These are phyloP conservation scores for Congeria kusceri DNA, from an alignment of 2,888 invertebrate species.

Conservation along the genomic window DNA sequence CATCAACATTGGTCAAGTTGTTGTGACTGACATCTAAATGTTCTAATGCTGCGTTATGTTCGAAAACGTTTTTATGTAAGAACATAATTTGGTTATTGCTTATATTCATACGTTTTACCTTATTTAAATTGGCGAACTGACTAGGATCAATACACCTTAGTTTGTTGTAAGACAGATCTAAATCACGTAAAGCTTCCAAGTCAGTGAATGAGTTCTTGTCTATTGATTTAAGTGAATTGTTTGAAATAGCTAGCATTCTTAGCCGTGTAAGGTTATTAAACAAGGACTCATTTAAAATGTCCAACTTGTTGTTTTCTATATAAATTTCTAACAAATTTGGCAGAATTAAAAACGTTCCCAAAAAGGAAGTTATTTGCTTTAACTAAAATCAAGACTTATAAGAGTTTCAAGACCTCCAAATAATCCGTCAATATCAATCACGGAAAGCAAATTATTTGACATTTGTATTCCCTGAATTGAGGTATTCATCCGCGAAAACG, in stretches of 20 bases:
- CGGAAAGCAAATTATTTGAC: conserved; percentile 4
- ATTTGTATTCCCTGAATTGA: neutral
- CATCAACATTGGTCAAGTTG: neutral
- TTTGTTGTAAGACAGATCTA: conserved; percentile 7
- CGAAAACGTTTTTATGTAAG: conserved; percentile 1
- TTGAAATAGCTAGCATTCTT: neutral
- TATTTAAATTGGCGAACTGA: conserved; percentile 15
- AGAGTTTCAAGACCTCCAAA: neutral
- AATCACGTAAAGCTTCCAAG: neutral
- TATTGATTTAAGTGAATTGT: conserved; percentile 11
- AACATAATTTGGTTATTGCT: conserved; percentile 2
- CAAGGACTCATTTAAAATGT: neutral
- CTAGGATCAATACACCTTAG: neutral
- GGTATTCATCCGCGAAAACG: conserved; percentile 7
- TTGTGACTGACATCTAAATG: conserved; percentile 6
- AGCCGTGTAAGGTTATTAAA: conserved; percentile 15
- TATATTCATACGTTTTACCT: conserved; percentile 2
- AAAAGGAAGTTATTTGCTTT: neutral
- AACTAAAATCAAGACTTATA: neutral
- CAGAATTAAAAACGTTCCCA: neutral
- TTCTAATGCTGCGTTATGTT: conserved; percentile 5
- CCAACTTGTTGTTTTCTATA: neutral
- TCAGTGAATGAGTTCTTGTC: neutral
- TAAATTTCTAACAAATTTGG: neutral
- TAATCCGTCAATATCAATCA: neutral